phyloP scores from a whole-genome alignment of 2,113 vertebrate genomes.

The Agapornis roseicollis region DNA sequence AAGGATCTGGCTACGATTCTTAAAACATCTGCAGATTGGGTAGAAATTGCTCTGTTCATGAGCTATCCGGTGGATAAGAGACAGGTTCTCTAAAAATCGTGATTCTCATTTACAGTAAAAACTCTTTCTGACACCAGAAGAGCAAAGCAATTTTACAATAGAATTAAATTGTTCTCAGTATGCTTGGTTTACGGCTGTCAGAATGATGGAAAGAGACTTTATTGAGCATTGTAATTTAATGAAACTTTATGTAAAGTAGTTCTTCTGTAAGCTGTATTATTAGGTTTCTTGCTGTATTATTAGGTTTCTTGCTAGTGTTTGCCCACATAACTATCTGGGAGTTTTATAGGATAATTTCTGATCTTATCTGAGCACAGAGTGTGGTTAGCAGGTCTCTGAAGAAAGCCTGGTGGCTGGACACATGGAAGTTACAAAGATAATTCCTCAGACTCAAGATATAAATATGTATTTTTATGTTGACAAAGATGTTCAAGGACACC shows the following conservation, averaged over 20 bases:
- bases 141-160: background rate
- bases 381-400: background rate
- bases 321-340: background rate
- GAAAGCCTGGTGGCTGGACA: background rate
- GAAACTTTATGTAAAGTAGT: background rate
- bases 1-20: background rate
- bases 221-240: background rate
- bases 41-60: background rate
- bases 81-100: background rate
- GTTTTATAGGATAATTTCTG: background rate
- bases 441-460: background rate
- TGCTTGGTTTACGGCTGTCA: background rate
- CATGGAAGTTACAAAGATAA: background rate
- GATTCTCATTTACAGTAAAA: background rate
- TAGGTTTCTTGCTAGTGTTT: background rate
- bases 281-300: background rate
- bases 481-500: background rate
- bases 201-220: background rate
- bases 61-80: background rate
- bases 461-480: background rate
- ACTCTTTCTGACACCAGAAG: background rate
- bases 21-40: background rate
- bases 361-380: background rate
- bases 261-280: background rate
- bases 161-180: background rate